Evolutionary conservation across 1,140 invertebrate genomes (phyloP), one percentile per base, ranked within the genome.

Genomic region (Metaphire vulgaris): DNA sequence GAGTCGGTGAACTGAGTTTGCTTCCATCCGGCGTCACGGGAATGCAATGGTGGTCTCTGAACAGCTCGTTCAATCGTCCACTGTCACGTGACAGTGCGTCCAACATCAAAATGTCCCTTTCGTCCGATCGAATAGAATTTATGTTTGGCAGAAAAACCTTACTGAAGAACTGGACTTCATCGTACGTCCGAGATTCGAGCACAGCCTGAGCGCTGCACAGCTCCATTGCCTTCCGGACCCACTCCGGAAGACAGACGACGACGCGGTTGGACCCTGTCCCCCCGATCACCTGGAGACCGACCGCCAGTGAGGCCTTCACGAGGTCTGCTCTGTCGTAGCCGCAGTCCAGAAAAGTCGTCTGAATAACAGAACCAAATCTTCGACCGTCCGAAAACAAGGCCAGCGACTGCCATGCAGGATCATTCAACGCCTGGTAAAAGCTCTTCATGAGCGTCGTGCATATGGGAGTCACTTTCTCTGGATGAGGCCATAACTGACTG

Each of bases 71-170:
- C 29, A 77, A 33, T 1, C 33, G 28, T 6, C 71, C 16, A 68
- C 68, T 67, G 1, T 71, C 33, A n/a, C 32, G 28, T 1, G 68
- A 26, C 6, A 79, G 72, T 1, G 77, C 76, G 32, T 75, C 30
- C n/a, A 79, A 34, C 26, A 79, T 66, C 16, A 79, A 21, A 21
- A 26, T 14, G 33, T 79, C 74, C 26, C 78, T 31, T 16, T 31
- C 28, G 1, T 69, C 33, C 16, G 32, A 29, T 12, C 31, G 33
- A 21, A 71, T 41, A 28, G 56, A 28, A 1, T 33, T 31, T n/a
- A 77, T 69, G n/a, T 77, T 69, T 0, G 78, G 78, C 26, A 79
- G 33, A 29, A 79, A 68, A 69, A 79, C 69, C 41, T 77, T 70
- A n/a, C 68, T 41, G 76, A 79, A 79, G 34, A 79, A 74, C 28